Percentiles rank a stretch among this genome's conserved stretches.
phyloP scores from a whole-genome alignment of 2,888 invertebrate species.

The Cephus sareptanus region DNA sequence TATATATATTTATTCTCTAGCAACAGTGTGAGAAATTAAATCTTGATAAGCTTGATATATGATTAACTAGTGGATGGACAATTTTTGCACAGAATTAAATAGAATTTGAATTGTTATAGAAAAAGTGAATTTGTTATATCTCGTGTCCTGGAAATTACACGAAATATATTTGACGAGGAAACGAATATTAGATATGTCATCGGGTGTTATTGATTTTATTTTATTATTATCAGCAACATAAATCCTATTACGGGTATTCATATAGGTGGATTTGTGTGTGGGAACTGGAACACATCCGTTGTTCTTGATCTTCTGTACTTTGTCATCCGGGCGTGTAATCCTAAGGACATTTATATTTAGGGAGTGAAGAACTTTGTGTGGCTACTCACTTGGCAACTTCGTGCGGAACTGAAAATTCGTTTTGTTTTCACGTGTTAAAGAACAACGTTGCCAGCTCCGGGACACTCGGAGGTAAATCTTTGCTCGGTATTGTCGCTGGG shows the following conservation, averaged over 20 bases:
- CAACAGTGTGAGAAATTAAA: neutral
- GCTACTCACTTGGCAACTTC: neutral
- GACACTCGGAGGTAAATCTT: conserved; percentile 62
- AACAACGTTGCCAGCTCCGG: conserved; percentile 59
- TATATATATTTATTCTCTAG: neutral
- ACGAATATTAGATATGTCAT: neutral
- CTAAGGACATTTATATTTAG: neutral
- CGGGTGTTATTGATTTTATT: neutral
- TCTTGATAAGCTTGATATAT: neutral
- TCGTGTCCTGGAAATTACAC: neutral
- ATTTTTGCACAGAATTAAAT: neutral
- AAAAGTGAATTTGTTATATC: neutral
- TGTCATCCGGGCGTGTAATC: neutral
- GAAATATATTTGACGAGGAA: neutral
- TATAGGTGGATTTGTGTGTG: neutral
- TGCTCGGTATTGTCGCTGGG: conserved; percentile 68
- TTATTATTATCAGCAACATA: neutral
- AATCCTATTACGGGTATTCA: neutral
- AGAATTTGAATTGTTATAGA: neutral
- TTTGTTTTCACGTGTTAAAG: conserved; percentile 34
- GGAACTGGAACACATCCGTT: neutral
- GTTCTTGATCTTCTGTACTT: neutral
- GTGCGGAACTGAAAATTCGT: neutral
- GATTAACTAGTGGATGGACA: neutral
- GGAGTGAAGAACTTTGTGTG: neutral